Base-by-base conservation (phyloP, 2,113 vertebrate species). In the Elaphurus davidianus region DNA sequence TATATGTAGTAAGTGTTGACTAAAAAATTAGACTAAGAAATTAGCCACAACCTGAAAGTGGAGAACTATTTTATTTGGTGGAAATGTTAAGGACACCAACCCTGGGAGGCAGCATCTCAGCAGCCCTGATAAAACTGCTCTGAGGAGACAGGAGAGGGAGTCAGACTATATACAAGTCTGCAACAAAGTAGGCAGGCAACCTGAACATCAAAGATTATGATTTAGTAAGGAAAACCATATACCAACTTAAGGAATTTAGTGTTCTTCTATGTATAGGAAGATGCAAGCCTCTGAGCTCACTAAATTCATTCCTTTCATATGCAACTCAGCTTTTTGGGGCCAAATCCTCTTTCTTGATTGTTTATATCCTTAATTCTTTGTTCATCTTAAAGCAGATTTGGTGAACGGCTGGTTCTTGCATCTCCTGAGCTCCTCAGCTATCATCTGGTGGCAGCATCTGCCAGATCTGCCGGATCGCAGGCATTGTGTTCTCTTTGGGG, bases 381-480 rank as follows among this genome's bases (percentile, higher is more conserved):
- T 74, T 74, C n/a, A 40, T 40, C 21, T 74, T 74, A 40, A 74
- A 10, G 67, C 10, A 74, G 23, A 74, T 74, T 74, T 71, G n/a
- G 67, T 40, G 21, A 71, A 71, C 0, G 19, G n/a, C 10, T 71
- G n/a, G 10, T 40, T 40, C 67, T 71, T 71, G 19, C 67, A 40
- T 23, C 19, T 71, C 10, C 67, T 40, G 67, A 71, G 67, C n/a
- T 23, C 67, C n/a, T 23, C 67, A 71, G 67, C 67, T 71, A 40
- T 40, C 19, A 40, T 71, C n/a, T 71, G 67, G n/a, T 71, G n/a
- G n/a, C 19, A 40, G 19, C 67, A 40, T 71, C 67, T 71, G n/a
- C 10, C 0, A 0, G 67, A 71, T 23, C 10, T 71, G 67, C n/a
- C 0, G 5, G 67, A 71, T 23, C 10, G 1, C n/a, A 40, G 19